phyloP scores from a whole-genome alignment of 2,113 vertebrate species.

The Gallinago jamesoni region DNA sequence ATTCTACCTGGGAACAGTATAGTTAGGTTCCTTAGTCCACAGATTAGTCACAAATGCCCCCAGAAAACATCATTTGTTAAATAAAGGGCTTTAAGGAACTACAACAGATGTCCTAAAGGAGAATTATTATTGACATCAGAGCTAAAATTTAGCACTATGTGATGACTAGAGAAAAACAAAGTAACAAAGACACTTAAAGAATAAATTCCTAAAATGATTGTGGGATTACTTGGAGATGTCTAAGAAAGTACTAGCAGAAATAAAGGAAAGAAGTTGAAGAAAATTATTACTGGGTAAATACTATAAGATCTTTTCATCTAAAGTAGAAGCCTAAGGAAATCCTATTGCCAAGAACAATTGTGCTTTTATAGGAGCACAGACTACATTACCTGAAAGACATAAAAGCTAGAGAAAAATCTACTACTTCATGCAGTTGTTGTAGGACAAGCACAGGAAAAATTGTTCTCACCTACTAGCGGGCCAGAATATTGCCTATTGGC shows the following conservation, averaged over 20 bases:
- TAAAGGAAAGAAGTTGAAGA: background rate
- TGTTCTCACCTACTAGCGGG: background rate
- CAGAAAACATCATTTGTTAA: background rate
- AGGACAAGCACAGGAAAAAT: background rate
- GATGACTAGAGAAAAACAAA: background rate
- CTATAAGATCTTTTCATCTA: background rate
- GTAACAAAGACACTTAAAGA: background rate
- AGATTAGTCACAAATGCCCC: background rate
- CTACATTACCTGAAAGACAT: background rate
- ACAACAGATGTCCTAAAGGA: background rate
- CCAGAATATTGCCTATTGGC: background rate
- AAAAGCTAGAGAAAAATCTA: background rate
- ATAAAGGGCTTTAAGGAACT: background rate
- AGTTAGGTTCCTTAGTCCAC: background rate
- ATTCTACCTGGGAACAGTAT: background rate
- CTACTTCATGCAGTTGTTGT: background rate
- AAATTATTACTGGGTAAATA: background rate
- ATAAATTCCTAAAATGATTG: background rate
- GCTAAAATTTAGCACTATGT: background rate
- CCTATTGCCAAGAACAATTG: background rate
- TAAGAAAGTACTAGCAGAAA: background rate
- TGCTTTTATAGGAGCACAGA: background rate
- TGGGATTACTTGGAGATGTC: background rate
- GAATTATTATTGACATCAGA: background rate
- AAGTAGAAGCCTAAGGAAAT: background rate